These are phyloP conservation scores for Pocillopora damicornis DNA, from an alignment of 64 coral and sea anemone genomes.

Conservation along the genomic window DNA sequence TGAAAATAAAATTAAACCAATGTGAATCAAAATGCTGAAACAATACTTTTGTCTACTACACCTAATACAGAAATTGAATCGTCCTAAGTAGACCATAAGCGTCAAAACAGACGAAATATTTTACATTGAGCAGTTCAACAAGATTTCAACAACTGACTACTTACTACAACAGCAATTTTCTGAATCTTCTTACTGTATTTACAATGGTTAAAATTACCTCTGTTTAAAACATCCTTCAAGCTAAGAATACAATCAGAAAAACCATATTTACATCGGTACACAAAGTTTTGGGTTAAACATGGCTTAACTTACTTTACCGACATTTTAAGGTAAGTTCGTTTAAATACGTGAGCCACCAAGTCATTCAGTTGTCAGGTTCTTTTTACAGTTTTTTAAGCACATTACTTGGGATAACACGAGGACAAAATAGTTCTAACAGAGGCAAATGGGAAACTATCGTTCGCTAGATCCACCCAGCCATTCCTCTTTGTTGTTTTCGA, in stretches of 20 bases:
- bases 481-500: conserved; percentile 1
- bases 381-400: not conserved
- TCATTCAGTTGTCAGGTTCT: not conserved
- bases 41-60: too few species aligned
- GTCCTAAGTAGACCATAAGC: too few species aligned
- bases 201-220: not conserved
- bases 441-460: not conserved
- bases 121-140: too few species aligned
- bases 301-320: not conserved
- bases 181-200: not conserved
- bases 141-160: too few species aligned
- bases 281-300: not conserved
- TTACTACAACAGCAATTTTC: too few species aligned
- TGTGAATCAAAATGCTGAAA: too few species aligned
- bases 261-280: not conserved
- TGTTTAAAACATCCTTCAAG: not conserved
- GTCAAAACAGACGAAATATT: too few species aligned
- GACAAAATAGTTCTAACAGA: not conserved
- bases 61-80: too few species aligned
- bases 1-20: too few species aligned
- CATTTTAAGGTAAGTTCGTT: not conserved
- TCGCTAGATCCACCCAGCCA: not conserved
- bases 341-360: not conserved
- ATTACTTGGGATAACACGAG: not conserved
- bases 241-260: not conserved